Conservation (phyloP, 1,140 invertebrate species). For the Trachelipus rathkii region DNA sequence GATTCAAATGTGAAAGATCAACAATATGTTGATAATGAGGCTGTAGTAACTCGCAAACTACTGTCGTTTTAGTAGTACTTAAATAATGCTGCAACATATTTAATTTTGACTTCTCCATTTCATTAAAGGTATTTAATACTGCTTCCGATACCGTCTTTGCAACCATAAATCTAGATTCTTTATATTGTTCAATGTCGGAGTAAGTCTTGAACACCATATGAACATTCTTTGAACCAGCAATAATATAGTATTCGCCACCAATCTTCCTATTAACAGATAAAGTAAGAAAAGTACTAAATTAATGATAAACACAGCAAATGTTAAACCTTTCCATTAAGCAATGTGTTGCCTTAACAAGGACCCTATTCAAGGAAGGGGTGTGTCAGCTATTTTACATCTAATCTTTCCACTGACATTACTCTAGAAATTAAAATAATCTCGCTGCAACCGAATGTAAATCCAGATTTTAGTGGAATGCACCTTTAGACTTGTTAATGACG, state of each 20-base stretch:
- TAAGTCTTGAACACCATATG: slow-evolving; percentile 52
- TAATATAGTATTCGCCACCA: slow-evolving; percentile 49
- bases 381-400: too few species aligned
- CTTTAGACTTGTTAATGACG: too few species aligned
- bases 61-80: slow-evolving; percentile 49
- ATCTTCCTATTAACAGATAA: slow-evolving; percentile 42
- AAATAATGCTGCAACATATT: slow-evolving; percentile 44
- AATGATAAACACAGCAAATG: neutral
- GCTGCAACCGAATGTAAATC: too few species aligned
- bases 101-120: slow-evolving; percentile 46
- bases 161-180: slow-evolving; percentile 42
- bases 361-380: too few species aligned
- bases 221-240: slow-evolving; percentile 56
- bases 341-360: too few species aligned
- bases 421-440: too few species aligned
- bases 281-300: neutral
- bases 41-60: slow-evolving; percentile 53
- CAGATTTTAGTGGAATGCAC: too few species aligned
- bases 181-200: slow-evolving; percentile 52
- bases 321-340: neutral
- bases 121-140: slow-evolving; percentile 36
- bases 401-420: too few species aligned
- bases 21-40: slow-evolving; percentile 55
- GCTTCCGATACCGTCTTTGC: slow-evolving; percentile 50
- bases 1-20: slow-evolving; percentile 50